Evolutionary conservation across 2,888 invertebrate species (phyloP), one percentile per base, ranked within the genome.

Genomic region (Tinea pellionella): DNA sequence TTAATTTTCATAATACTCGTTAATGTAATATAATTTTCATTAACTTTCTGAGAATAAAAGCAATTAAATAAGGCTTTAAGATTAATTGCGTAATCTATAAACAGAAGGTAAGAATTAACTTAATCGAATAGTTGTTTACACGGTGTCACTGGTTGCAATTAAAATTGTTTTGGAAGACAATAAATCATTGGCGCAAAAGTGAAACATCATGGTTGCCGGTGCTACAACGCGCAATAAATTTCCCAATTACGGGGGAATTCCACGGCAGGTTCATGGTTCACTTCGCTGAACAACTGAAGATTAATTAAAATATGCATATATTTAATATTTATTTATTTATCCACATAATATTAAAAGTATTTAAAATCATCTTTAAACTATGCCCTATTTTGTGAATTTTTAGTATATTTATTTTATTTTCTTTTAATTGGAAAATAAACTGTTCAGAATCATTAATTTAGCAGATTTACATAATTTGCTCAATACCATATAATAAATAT

Each of bases 81-180:
- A 85, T 83, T 79, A 85, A 85, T 85, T 78, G 72, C 78, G 15
- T 32, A 32, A 57, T 30, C 32, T 32, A 32, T 57, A 32, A 53
- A 53, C 53, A 53, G 18, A 53, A 57, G 57, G 16, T 13, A 80
- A 78, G 81, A 78, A 85, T 85, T 84, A 83, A 81, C 81, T 82
- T 84, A 85, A 87, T 87, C 86, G 84, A 86, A 87, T 86, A 86
- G 84, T 85, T 87, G 85, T 87, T 86, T 87, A 86, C 86, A 86
- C 72, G 72, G 79, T 86, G 86, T 87, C 86, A 86, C 82, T 81
- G 78, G 67, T 71, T 75, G 82, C 83, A 86, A 87, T 87, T 87
- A 86, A 87, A 85, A 86, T 87, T 86, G 86, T 87, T 87, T 78
- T 78, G 70, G 72, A 74, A 79, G 78, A 76, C 77, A 72, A 85